These are phyloP conservation scores for Nasonovia ribisnigri DNA, from an alignment of 2,888 invertebrate species.

Conservation along the genomic window DNA sequence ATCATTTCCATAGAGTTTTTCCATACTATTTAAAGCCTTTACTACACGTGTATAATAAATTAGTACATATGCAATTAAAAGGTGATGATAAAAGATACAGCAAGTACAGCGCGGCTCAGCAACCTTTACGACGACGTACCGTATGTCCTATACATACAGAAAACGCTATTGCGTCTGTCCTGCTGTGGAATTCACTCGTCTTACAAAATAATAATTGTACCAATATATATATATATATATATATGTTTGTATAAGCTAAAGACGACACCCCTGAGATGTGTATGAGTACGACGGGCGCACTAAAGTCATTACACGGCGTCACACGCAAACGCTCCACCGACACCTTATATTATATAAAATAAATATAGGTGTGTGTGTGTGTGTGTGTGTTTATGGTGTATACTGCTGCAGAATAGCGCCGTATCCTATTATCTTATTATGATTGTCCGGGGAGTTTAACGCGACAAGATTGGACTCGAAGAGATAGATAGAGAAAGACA, in stretches of 20 bases:
- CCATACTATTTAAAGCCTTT: no score
- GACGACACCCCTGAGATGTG: conserved; percentile 62
- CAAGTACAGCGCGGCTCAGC: not conserved
- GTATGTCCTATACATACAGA: not conserved
- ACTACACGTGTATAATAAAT: not conserved
- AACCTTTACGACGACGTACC: not conserved
- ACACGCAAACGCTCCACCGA: not conserved
- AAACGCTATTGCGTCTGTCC: not conserved
- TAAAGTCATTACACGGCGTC: conserved; percentile 52
- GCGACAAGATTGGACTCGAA: conserved; percentile 62
- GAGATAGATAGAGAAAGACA: not conserved
- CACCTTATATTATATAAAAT: not conserved
- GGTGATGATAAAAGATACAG: not conserved
- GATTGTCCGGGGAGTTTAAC: conserved; percentile 68
- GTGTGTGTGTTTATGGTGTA: not conserved
- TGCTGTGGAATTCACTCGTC: not conserved
- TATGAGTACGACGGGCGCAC: conserved; percentile 17
- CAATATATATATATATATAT: not conserved
- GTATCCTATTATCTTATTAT: conserved; percentile 67
- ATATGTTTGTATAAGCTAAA: not conserved
- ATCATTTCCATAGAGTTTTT: no score
- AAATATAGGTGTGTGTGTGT: not conserved
- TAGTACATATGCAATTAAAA: not conserved
- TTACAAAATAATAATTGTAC: not conserved
- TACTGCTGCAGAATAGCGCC: not conserved